These are phyloP conservation scores for Tenrec ecaudatus DNA, from an alignment of 2,113 vertebrate genomes.

Conservation along the genomic window DNA sequence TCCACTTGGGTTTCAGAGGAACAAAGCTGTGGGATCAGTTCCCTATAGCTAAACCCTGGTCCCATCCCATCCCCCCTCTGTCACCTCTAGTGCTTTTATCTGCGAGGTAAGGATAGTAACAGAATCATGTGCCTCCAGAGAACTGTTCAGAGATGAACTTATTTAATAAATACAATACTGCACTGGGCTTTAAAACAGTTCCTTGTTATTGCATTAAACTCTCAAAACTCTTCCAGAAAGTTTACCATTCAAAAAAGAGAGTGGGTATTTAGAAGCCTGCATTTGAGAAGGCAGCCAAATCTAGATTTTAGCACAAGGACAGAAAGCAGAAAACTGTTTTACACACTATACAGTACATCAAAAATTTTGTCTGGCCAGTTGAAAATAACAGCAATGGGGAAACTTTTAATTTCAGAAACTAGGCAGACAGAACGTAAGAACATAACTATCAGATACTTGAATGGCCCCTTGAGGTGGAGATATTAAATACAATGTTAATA, in stretches of 20 bases:
- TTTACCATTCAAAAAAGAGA: conserved; percentile 38
- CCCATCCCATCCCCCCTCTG: not conserved
- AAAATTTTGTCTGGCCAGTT: not conserved
- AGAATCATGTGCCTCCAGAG: not conserved
- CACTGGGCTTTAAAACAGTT: not conserved
- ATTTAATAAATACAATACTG: not conserved
- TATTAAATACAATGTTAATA: conserved; percentile 30
- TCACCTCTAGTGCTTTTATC: not conserved
- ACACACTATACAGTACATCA: not conserved
- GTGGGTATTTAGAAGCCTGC: not conserved
- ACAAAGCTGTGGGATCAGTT: not conserved
- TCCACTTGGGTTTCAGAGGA: not conserved
- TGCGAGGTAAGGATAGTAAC: not conserved
- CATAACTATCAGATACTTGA: conserved; percentile 21
- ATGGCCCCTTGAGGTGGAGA: not conserved
- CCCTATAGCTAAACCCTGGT: not conserved
- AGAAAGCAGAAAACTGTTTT: conserved; percentile 18
- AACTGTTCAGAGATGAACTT: not conserved
- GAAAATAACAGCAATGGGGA: conserved; percentile 27
- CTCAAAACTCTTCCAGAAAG: not conserved
- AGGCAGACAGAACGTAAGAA: conserved; percentile 20
- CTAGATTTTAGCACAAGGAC: not conserved
- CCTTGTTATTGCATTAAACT: not conserved
- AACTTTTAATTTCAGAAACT: not conserved
- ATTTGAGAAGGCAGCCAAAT: not conserved